These are phyloP conservation scores for Pygmarrhopalites habei DNA, from an alignment of 1,140 invertebrate species.

Conservation along the genomic window DNA sequence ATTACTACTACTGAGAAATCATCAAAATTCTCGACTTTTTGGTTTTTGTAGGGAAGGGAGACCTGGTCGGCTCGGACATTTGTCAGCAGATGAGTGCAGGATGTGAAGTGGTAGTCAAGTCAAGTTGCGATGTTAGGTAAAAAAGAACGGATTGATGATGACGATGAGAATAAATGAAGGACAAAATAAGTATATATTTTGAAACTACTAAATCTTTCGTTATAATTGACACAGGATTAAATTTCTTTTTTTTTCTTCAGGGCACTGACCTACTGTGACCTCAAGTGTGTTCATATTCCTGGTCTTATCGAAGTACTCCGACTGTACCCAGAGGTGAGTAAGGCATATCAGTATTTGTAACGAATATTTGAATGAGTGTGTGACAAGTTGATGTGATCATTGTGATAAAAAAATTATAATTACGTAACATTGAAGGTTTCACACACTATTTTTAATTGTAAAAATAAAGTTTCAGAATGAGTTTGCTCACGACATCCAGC, in stretches of 20 bases:
- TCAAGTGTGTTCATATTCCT: slow-evolving; percentile 86
- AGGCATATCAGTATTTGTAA: too few species aligned
- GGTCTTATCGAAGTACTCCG: slow-evolving; percentile 82
- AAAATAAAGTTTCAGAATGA: slow-evolving; percentile 47
- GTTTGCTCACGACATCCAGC: slow-evolving; percentile 87
- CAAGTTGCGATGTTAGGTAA: slow-evolving; percentile 87
- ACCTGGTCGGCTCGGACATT: slow-evolving; percentile 91
- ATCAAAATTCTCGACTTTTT: too few species aligned
- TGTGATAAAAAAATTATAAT: too few species aligned
- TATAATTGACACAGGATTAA: too few species aligned
- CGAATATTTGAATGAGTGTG: too few species aligned
- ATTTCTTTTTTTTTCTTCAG: too few species aligned
- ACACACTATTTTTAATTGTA: too few species aligned
- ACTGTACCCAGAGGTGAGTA: slow-evolving; percentile 89
- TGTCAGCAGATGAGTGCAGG: slow-evolving; percentile 47
- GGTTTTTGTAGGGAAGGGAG: slow-evolving; percentile 73
- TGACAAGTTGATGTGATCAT: too few species aligned
- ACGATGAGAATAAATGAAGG: neutral
- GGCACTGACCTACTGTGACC: slow-evolving; percentile 64
- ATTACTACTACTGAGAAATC: too few species aligned
- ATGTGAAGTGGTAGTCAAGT: slow-evolving; percentile 76
- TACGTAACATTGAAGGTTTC: too few species aligned
- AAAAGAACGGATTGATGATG: slow-evolving; percentile 71
- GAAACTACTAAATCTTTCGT: too few species aligned
- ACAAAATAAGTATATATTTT: too few species aligned